Base-by-base conservation (phyloP, 2,888 invertebrate genomes). In the Epirrita christyi region DNA sequence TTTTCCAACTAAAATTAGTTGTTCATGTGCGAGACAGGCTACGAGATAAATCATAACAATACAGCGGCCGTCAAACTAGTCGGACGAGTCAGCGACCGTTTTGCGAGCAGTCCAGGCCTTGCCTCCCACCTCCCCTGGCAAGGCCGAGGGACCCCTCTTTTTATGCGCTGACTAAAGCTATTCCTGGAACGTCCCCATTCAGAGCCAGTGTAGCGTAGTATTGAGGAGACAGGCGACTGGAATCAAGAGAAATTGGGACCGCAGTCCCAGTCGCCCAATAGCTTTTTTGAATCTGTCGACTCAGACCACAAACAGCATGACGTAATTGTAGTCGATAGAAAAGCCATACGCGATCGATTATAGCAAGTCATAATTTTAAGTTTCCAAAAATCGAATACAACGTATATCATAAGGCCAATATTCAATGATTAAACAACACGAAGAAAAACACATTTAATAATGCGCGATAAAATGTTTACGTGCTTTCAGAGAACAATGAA, bases 141-240 rank as follows among this genome's bases (percentile, higher is more conserved):
- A 91, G 91, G 91, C 91, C 88, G 89, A 89, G 83, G 75, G 73
- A 72, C 80, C 75, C 75, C 80, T 80, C 73, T 78, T 54, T 53
- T 41, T 73, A 68, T 63, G 56, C 66, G 67, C 71, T 72, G 67
- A 70, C 64, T 71, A 71, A 73, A 67, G 72, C 72, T 81, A 85
- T 85, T 85, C 81, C 75, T 68, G 78, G 81, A 80, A 69, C 68
- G 59, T 52, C 67, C 63, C 69, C 73, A 76, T 80, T 78, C 66
- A 75, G 67, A 63, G 70, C 64, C 64, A 61, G 61, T 62, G 29
- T 51, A 44, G 46, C n/a, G n/a, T n/a, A n/a, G n/a, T n/a, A n/a
- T n/a, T n/a, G n/a, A n/a, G n/a, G n/a, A n/a, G n/a, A 21, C 21
- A 21, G 2, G 21, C 21, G 2, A 21, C 21, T 21, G 21, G 21